Conservation (phyloP, 2,113 vertebrate genomes). For the Catagonus wagneri region DNA sequence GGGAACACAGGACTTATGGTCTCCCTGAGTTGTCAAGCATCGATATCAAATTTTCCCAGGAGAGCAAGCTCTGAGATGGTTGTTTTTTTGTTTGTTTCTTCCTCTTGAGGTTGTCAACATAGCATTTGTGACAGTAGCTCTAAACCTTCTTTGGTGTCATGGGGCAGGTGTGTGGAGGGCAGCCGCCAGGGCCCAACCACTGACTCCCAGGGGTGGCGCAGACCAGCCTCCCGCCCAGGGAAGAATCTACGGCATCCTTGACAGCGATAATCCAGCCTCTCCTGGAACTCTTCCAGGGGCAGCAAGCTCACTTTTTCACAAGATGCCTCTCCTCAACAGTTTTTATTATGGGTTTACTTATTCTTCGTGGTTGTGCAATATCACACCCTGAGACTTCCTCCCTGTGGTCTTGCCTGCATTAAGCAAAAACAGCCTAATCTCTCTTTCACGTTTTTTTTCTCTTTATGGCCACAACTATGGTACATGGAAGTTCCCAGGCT, state of each 20-base stretch:
- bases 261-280: neutral
- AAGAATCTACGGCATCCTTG: neutral
- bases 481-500: no score
- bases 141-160: neutral
- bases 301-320: neutral
- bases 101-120: neutral
- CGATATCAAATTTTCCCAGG: neutral
- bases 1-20: neutral
- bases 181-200: neutral
- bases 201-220: neutral
- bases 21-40: neutral
- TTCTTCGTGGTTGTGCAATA: neutral
- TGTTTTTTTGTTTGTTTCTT: neutral
- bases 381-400: neutral
- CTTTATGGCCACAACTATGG: no score
- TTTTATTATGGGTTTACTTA: neutral
- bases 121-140: neutral
- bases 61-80: neutral
- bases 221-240: neutral
- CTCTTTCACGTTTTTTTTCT: neutral
- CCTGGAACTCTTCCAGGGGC: neutral
- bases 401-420: neutral
- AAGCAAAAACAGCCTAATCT: neutral
- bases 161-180: neutral
- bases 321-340: neutral